phyloP scores from a whole-genome alignment of 1,140 invertebrate genomes.

The Apis dorsata region DNA sequence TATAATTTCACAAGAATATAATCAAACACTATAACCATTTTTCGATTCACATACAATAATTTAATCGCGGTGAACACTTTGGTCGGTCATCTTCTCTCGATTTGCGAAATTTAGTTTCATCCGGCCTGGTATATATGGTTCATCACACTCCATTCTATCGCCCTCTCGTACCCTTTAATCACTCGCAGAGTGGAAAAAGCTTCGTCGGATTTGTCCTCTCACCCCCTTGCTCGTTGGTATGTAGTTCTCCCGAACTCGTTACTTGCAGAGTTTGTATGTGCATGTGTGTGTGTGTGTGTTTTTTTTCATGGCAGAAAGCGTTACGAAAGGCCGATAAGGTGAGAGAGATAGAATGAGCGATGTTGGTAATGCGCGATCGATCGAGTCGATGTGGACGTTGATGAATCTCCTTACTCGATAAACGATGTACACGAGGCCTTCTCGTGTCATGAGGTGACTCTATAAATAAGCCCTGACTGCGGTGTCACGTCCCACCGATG shows the following conservation, averaged over 20 bases:
- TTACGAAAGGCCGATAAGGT: neutral
- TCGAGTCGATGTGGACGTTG: neutral
- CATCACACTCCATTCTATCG: neutral
- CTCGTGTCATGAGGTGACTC: neutral
- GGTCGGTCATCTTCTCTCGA: too few relatives aligned
- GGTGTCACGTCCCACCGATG: neutral
- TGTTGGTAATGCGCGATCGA: constrained; percentile 5
- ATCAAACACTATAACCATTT: too few relatives aligned
- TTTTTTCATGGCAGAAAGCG: neutral
- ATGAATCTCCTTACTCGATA: constrained; percentile 13
- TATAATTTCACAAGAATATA: too few relatives aligned
- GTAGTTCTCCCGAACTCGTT: neutral
- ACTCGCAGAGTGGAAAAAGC: constrained; percentile 14
- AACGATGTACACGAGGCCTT: constrained; percentile 15
- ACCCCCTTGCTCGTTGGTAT: neutral
- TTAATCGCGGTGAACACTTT: too few relatives aligned
- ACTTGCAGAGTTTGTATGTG: neutral
- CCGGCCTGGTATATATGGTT: neutral
- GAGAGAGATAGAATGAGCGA: neutral
- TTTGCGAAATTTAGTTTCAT: constrained; percentile 7
- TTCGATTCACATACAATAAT: too few relatives aligned
- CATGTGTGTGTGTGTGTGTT: neutral
- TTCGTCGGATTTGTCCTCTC: constrained; percentile 18
- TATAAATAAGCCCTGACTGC: neutral
- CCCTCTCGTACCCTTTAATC: neutral